Evolutionary conservation across 2,113 vertebrate genomes (phyloP), one percentile per base, ranked within the genome.

Genomic region (Rousettus leschenaultii): DNA sequence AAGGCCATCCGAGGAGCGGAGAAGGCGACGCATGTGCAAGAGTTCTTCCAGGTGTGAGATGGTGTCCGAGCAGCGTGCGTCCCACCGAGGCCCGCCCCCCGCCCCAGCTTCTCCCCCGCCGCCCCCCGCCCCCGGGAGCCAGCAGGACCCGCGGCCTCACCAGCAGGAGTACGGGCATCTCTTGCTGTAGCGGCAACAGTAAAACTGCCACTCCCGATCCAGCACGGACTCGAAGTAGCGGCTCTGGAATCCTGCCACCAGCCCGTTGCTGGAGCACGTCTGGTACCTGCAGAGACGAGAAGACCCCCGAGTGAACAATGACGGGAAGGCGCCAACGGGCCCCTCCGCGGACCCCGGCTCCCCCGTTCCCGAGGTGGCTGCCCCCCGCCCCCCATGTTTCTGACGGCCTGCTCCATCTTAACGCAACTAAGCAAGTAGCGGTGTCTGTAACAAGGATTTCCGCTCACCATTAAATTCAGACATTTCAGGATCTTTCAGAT

Each of bases 121-220:
- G n/a, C 33, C 26, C 40, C 14, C 8, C 38, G 51, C 11, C 21
- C 26, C 30, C 24, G 7, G n/a, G 18, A 38, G 13, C 11, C 11
- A 0, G 3, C 22, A 45, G 70, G 33, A 15, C 33, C 35, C 16
- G 2, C 53, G 35, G 79, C 77, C 99, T 96, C 98, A 99, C 99
- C 99, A 99, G 98, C 99, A 99, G 73, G 99, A 99, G 90, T 99
- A 99, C 0, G 99, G 99, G 75, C 99, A 99, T 43, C 99, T 98
- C 95, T 98, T 99, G 96, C 98, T 99, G 3, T 99, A 99, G 55
- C 99, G 99, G 96, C 99, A 99, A 97, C 99, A 99, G 98, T 99
- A 99, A 95, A 99, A 99, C 86, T 99, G 99, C 99, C 99, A 99
- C 94, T 99, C 99, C 0, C 99, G 99, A 96, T 99, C 99, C 90